These are phyloP conservation scores for Psittacus erithacus DNA, from an alignment of 2,113 vertebrate species.

Conservation along the genomic window DNA sequence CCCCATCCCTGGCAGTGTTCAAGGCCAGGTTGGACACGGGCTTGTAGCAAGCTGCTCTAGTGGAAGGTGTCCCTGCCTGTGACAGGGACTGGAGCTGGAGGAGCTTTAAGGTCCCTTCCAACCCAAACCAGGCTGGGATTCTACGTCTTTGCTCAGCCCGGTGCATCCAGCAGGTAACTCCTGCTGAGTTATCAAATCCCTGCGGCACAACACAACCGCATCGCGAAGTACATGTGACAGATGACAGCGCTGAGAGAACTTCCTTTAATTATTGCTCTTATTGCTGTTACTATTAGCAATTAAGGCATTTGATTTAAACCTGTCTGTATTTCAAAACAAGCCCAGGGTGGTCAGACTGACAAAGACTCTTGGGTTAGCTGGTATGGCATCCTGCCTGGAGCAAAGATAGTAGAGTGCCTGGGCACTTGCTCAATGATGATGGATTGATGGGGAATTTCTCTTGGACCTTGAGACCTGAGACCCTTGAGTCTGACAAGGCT, in stretches of 20 bases:
- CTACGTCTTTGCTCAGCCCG: not conserved
- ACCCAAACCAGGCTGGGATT: not conserved
- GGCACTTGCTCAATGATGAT: constrained; percentile 24
- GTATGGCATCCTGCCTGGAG: not conserved
- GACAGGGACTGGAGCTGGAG: not conserved
- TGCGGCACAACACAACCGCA: rapidly evolving
- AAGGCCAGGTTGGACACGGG: not conserved
- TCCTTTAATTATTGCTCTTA: constrained; percentile 15
- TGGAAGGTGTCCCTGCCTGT: not conserved
- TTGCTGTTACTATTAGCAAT: not conserved
- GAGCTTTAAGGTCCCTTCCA: not conserved
- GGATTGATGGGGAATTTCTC: constrained; percentile 13
- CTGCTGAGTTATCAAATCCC: not conserved
- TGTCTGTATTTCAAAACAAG: constrained; percentile 9
- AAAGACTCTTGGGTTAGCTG: not conserved
- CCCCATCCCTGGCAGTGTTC: not conserved
- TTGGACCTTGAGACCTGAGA: not conserved
- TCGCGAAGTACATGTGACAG: not conserved
- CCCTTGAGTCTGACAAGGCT: constrained; percentile 31
- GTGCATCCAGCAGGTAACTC: not conserved
- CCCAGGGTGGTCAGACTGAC: not conserved
- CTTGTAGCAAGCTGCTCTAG: not conserved
- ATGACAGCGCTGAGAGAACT: not conserved
- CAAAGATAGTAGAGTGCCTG: not conserved
- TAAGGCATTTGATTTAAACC: not conserved